A percentile compares a stretch with the other conserved stretches of the same genome.
phyloP scores from a whole-genome alignment of 2,888 invertebrate genomes.

The Sabatieria punctata region DNA sequence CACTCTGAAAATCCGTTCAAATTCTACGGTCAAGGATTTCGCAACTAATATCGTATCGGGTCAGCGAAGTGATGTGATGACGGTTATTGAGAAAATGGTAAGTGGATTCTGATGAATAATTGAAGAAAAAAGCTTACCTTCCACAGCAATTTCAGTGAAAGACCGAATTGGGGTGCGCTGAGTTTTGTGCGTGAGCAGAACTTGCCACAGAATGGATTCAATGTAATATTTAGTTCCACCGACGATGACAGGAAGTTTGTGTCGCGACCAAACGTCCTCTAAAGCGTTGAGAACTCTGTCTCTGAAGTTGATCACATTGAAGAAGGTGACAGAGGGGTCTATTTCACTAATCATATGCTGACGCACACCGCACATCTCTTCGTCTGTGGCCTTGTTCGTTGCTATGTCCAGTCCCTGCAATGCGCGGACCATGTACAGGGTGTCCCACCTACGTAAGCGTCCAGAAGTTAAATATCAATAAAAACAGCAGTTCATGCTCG shows the following conservation, averaged over 20 bases:
- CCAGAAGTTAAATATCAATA: too few relatives aligned
- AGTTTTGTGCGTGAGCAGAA: conserved; percentile 43
- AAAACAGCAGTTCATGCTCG: too few relatives aligned
- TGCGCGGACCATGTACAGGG: background rate
- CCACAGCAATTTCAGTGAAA: background rate
- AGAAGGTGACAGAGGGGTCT: conserved; percentile 50
- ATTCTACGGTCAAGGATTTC: too few relatives aligned
- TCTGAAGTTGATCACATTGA: conserved; percentile 65
- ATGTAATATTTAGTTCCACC: conserved; percentile 96
- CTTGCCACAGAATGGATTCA: conserved; percentile 76
- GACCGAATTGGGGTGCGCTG: too few relatives aligned
- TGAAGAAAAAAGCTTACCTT: conserved; percentile 1
- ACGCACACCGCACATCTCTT: conserved; percentile 51
- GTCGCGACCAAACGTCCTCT: conserved; percentile 47
- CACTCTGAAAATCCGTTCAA: too few relatives aligned
- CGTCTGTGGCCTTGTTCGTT: conserved; percentile 71
- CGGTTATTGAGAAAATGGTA: too few relatives aligned
- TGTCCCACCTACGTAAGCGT: too few relatives aligned
- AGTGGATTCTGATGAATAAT: too few relatives aligned
- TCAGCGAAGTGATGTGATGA: too few relatives aligned
- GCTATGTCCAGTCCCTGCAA: conserved; percentile 61
- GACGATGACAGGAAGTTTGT: conserved; percentile 69
- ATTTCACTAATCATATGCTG: conserved; percentile 76
- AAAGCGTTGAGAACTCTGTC: conserved; percentile 51
- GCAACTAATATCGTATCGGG: too few relatives aligned